Conservation (phyloP, 1,140 invertebrate species). For the Drosophila auraria region DNA sequence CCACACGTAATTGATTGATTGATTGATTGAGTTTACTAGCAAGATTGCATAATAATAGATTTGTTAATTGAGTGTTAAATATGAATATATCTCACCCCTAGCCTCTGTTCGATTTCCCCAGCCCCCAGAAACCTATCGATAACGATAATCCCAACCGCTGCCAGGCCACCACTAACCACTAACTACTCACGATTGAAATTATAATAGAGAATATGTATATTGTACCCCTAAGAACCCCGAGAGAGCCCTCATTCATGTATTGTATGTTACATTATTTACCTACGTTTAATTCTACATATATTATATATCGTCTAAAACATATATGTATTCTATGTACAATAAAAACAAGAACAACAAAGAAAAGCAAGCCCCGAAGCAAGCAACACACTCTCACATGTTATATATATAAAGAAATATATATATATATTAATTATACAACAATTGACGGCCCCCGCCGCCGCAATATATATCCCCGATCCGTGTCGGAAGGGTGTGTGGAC, state of each 20-base stretch:
- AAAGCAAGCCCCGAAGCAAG: conserved; percentile 13
- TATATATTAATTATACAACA: conserved; percentile 38
- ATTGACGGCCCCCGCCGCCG: not conserved
- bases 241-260: conserved; percentile 56
- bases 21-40: conserved; percentile 65
- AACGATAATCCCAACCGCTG: not conserved
- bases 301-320: conserved; percentile 51
- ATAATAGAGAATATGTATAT: conserved; percentile 68
- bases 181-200: conserved; percentile 46
- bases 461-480: conserved; percentile 5
- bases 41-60: conserved; percentile 73
- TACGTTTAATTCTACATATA: conserved; percentile 68
- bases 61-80: conserved; percentile 80
- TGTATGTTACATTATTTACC: conserved; percentile 70
- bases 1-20: conserved; percentile 38
- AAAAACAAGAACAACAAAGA: conserved; percentile 25
- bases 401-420: conserved; percentile 55
- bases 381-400: conserved; percentile 66
- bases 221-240: conserved; percentile 52
- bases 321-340: conserved; percentile 69
- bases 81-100: conserved; percentile 21
- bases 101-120: conserved; percentile 10
- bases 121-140: not conserved
- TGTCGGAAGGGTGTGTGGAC: not conserved
- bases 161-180: conserved; percentile 15